Base-by-base conservation (phyloP, 2,888 invertebrate genomes). In the Oxyteleia sp. region DNA sequence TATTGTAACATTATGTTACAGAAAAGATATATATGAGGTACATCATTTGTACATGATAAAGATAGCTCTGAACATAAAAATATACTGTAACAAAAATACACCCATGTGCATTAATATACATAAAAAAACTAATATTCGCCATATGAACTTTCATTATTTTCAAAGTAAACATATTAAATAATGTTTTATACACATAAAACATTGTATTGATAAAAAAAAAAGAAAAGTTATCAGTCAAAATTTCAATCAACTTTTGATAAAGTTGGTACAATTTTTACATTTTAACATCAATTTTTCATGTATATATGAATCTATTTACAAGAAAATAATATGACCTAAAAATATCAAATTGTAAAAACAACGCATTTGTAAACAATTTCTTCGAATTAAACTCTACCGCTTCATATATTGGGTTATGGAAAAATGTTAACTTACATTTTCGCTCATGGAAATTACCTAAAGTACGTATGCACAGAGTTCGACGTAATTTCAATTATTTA, bases 41-140 rank as follows among this genome's bases (percentile, higher is more conserved):
- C 45, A 74, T 8, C 4, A 53, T 59, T 66, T 72, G 71, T 72
- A 72, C 53, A 72, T 26, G 51, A 72, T 72, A 38, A 61, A 72
- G 53, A 61, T 38, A 43, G 15, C 10, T 61, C 16, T 45, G 10
- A 64, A 63, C 43, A 45, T 63, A 55, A 53, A 45, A 63, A 63
- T 64, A 35, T 51, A 41, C 4, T 38, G 55, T 64, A 74, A 74
- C 43, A 74, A 55, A 74, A 20, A 45, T 45, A 55, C 55, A 63
- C 63, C n/a, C 4, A 10, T 13, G 45, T 55, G 32, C 35, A 38
- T 23, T 23, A 69, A 57, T 72, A 72, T 59, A 72, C 59, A 51
- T 61, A 51, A 38, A 72, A 72, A 61, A 49, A 18, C n/a, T 57
- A 41, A 16, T 23, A 23, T 38, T 35, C 1, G 10, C 13, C 20